Evolutionary conservation across 2,797 vertebrate genomes (phyloP), one percentile per base, ranked within the genome.

Genomic region (Chloroceryle amazona): DNA sequence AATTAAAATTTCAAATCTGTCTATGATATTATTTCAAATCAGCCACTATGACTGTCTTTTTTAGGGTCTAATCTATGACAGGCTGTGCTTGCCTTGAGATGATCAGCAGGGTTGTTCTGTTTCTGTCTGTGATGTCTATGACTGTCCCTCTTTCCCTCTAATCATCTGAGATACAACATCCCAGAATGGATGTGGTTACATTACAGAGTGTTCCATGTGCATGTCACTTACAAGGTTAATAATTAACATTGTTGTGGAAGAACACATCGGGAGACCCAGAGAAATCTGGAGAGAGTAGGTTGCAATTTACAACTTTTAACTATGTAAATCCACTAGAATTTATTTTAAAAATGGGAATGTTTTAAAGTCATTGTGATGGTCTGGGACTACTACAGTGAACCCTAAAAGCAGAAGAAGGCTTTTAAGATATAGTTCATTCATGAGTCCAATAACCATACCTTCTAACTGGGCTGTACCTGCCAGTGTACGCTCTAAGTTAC

Each of bases 91-190:
- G 37, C 13, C 55, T 37, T 46, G 52, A 51, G n/a, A n/a, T 13
- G 25, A 15, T n/a, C 33, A 25, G 28, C 44, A 54, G 35, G 25
- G 35, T 13, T 51, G 37, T 26, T 54, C 55, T 58, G 13, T 21
- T 54, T 33, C 20, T 35, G 21, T 6, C 35, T 71, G 25, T n/a
- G 13, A 21, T 35, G 44, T 8, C 41, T 81, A 29, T 51, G 22
- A 6, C 41, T 70, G 22, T 8, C 46, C 26, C 22, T 46, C 46
- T 37, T 86, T 51, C 10, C 51, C 47, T 63, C 37, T 16, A 31
- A 0, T 39, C 26, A 66, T 8, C 11, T 52, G 18, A n/a, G 47
- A 44, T n/a, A 33, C 21, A 57, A 39, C 0, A 1, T 29, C 19
- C 31, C 18, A 44, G 42, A 28, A 42, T 13, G 19, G 12, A 31